These are phyloP conservation scores for Morpho helenor DNA, from an alignment of 2,888 invertebrate species.

Conservation along the genomic window DNA sequence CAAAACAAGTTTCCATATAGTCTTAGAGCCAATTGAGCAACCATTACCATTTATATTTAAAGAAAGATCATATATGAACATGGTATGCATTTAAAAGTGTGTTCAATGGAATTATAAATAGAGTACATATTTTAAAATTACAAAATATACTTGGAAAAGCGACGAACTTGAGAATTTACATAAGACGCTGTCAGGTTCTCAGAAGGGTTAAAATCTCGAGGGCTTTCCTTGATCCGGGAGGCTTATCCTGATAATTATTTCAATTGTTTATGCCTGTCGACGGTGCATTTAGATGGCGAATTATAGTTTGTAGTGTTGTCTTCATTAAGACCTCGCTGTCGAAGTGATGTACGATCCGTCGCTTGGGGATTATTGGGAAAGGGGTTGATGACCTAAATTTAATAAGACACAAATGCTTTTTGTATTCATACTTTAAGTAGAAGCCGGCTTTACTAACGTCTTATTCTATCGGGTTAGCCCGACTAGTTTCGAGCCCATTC, in stretches of 20 bases:
- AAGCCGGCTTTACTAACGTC: too few relatives aligned
- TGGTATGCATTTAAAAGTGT: slow-evolving; percentile 21
- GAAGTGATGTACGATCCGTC: slow-evolving; percentile 58
- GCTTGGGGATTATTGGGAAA: slow-evolving; percentile 29
- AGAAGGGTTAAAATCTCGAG: slow-evolving; percentile 75
- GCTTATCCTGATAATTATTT: slow-evolving; percentile 79
- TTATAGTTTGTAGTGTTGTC: slow-evolving; percentile 74
- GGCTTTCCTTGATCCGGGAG: slow-evolving; percentile 69
- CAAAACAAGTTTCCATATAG: slow-evolving; percentile 59
- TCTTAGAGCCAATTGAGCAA: slow-evolving; percentile 66
- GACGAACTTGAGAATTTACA: slow-evolving; percentile 72
- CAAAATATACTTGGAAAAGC: slow-evolving; percentile 26
- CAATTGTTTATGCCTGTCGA: slow-evolving; percentile 79
- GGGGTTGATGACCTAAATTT: slow-evolving; percentile 6
- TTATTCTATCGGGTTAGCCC: too few relatives aligned
- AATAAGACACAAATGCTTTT: not conserved
- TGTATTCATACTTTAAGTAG: too few relatives aligned
- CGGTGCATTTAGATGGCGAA: slow-evolving; percentile 76
- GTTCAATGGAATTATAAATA: slow-evolving; percentile 10
- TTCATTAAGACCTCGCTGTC: slow-evolving; percentile 64
- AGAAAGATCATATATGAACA: slow-evolving; percentile 31
- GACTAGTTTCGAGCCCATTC: too few relatives aligned
- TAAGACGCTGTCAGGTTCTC: slow-evolving; percentile 72
- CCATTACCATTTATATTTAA: slow-evolving; percentile 43
- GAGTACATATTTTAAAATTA: slow-evolving; percentile 22